Evolutionary conservation across 2,113 vertebrate genomes (phyloP).

Genomic region (Athene noctua): DNA sequence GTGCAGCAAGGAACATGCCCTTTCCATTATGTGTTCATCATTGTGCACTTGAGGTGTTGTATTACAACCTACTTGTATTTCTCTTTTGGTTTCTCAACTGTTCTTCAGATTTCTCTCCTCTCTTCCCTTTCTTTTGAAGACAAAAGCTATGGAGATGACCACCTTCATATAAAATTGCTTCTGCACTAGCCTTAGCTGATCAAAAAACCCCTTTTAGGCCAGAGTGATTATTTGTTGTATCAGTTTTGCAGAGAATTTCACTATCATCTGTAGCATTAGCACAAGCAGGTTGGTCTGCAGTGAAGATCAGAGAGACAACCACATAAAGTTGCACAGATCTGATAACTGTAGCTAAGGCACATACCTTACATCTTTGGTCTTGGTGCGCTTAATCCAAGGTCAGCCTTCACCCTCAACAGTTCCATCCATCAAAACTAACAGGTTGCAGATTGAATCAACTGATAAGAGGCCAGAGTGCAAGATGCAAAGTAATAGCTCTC

Average conservation of each 20-base stretch:
- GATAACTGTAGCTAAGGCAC: neutral
- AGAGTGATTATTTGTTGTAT: neutral
- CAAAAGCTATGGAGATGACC: neutral
- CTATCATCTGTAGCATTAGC: neutral
- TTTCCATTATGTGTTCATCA: neutral
- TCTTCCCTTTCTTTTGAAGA: neutral
- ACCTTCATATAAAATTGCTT: neutral
- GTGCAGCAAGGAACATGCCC: neutral
- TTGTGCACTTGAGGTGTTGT: neutral
- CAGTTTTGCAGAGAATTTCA: neutral
- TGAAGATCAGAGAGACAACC: neutral
- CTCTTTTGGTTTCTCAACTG: neutral
- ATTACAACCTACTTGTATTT: neutral
- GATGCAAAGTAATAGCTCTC: neutral
- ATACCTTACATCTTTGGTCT: neutral
- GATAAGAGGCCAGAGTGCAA: slow-evolving; percentile 1
- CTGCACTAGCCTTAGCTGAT: neutral
- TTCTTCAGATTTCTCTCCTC: neutral
- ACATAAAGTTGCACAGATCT: neutral
- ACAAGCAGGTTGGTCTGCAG: neutral
- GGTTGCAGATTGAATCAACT: neutral
- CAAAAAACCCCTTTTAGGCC: neutral
- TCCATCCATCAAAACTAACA: slow-evolving; percentile 25
- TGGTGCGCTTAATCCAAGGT: neutral
- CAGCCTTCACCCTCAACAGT: neutral